Conservation (phyloP, 2,113 vertebrate genomes). For the Myiopsitta monachus region DNA sequence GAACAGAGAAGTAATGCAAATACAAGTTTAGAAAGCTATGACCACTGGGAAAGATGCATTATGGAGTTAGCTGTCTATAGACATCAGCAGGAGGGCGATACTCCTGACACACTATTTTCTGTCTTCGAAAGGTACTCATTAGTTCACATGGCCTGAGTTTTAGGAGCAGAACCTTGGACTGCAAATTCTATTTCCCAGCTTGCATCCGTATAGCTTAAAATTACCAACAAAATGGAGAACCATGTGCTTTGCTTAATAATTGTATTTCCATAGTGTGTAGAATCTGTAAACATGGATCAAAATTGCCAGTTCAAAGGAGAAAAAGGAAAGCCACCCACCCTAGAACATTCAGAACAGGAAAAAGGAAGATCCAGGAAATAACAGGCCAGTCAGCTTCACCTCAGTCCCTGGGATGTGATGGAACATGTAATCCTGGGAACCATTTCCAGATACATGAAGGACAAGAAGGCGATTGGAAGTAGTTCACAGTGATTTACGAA, state of each 20-base stretch:
- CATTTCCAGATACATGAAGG: background rate
- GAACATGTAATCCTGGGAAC: background rate
- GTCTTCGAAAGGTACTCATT: background rate
- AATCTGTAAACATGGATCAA: background rate
- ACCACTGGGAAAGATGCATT: background rate
- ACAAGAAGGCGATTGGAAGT: background rate
- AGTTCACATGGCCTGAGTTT: background rate
- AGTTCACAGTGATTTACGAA: background rate
- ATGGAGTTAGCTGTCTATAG: background rate
- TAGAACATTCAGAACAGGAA: background rate
- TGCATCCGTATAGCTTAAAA: background rate
- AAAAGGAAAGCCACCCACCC: background rate
- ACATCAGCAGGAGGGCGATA: background rate
- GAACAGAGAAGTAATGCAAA: conserved; percentile 16
- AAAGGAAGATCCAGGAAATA: background rate
- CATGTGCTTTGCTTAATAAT: background rate
- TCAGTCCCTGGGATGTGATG: background rate
- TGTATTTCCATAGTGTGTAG: background rate
- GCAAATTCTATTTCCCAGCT: background rate
- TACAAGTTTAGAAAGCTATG: background rate
- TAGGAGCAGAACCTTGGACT: background rate
- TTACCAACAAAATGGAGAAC: background rate
- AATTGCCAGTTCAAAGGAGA: background rate
- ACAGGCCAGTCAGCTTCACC: background rate
- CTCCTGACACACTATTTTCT: background rate